Base-by-base conservation (phyloP, 1,140 invertebrate genomes). In the Mamestra configurata region DNA sequence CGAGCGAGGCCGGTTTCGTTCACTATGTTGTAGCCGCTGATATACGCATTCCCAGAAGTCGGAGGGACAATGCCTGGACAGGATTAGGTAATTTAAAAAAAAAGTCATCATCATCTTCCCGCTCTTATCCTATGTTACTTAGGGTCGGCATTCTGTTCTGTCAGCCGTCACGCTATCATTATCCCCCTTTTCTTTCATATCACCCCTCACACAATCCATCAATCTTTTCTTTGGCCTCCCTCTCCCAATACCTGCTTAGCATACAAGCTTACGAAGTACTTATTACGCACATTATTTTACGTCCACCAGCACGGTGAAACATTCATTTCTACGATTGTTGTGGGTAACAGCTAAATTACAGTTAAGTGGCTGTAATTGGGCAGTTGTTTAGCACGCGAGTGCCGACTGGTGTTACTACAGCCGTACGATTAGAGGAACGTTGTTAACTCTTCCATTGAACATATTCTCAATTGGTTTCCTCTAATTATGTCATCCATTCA, bases 11-110 rank as follows among this genome's bases (percentile, higher is more conserved):
- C 91, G 11, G 96, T 95, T 71, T 97, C 94, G 1, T 86, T 96
- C 22, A 95, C 93, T 37, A 98, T 97, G 88, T 98, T 96, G 88
- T 96, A 96, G 6, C 97, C 97, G 82, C 89, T 94, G 72, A 94
- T 96, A 11, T 93, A 88, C 0, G 97, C 97, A 15, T 96, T 96
- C 3, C 98, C 98, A 24, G 95, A 96, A 0, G 96, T 97, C 11
- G 97, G 97, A 7, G 97, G 96, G 68, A 97, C 95, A 87, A 98
- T 96, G 27, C 98, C 97, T 97, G 61, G 18, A 53, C 20, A 66
- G 11, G 31, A 20, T 27, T 15, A 1, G 24, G 6, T 13, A 7
- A 59, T 11, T 51, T n/a, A 2, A 22, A 22, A 20, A 43, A 57
- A 27, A 6, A 46, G 27, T 61, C 2, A 49, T 11, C n/a, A n/a